Evolutionary conservation across 1,140 invertebrate genomes (phyloP), one percentile per base, ranked within the genome.

Genomic region (Pissodes strobi): DNA sequence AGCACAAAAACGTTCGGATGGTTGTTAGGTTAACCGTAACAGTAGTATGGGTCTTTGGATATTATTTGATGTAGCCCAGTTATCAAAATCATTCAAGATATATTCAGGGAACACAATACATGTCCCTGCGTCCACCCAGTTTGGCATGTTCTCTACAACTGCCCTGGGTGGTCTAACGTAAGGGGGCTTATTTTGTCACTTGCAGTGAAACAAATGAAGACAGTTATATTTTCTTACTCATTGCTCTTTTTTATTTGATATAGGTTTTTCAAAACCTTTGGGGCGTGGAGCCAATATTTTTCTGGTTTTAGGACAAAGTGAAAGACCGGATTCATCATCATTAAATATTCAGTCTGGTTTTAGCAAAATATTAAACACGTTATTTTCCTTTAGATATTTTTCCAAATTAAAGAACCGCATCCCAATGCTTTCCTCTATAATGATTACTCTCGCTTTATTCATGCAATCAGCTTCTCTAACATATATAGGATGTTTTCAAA

Each of bases 61-160:
- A 66, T 38, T 23, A 76, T 75, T 34, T 73, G 64, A 18, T 76
- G 62, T 63, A 69, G 30, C 10, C 41, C 45, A 37, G 8, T 59
- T 38, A 10, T 59, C 38, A 19, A 12, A 76, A 19, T 66, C 70
- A 75, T 48, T 64, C 10, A 21, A 8, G 9, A 43, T 22, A 21
- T 57, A 53, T 30, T 64, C 61, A 34, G 22, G 46, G 12, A 48
- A 34, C 3, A n/a, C n/a, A n/a, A n/a, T n/a, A 27, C 25, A n/a
- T 59, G 17, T 10, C 17, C 19, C 12, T 22, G 74, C 72, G 80
- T 81, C 77, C 77, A 81, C 0, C 79, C 78, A 12, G 37, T 57
- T 63, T 15, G 53, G 37, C 53, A 56, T 56, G 1, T 21, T 39
- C 5, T 56, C 37, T n/a, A n/a, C n/a, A n/a, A 56, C 19, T 5